Evolutionary conservation across 2,113 vertebrate genomes (phyloP).

Genomic region (Parus major): DNA sequence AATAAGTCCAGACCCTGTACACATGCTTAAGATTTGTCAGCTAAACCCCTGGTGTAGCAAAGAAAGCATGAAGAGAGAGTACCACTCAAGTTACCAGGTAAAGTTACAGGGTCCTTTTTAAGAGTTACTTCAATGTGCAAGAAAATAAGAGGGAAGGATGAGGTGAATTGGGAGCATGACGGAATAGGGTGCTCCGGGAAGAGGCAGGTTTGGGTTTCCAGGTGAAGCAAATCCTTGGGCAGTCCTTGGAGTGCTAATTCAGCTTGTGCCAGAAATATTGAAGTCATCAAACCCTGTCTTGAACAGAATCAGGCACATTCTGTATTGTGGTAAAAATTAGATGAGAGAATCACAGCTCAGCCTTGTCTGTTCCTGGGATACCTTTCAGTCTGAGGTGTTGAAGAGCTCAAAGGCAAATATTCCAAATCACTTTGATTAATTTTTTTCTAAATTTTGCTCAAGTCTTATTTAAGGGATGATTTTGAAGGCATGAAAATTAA

Average conservation of each 20-base stretch:
- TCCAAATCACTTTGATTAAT: neutral
- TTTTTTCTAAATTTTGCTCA: neutral
- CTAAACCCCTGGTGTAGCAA: neutral
- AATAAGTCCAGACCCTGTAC: neutral
- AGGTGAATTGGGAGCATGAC: neutral
- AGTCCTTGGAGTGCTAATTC: neutral
- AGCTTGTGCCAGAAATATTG: neutral
- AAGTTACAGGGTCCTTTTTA: neutral
- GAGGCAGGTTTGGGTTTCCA: neutral
- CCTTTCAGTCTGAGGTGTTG: neutral
- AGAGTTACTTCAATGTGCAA: neutral
- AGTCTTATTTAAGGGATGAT: neutral
- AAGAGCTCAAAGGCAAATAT: neutral
- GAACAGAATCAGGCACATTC: neutral
- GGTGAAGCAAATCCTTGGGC: neutral
- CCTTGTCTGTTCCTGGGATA: neutral
- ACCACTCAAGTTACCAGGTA: neutral
- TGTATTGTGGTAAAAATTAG: neutral
- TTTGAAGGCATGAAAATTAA: neutral
- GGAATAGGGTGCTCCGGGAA: neutral
- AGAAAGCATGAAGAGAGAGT: neutral
- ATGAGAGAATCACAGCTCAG: neutral
- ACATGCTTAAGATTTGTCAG: neutral
- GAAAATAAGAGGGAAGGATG: neutral
- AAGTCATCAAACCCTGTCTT: neutral